Conservation (phyloP, 2,113 vertebrate species). For the Eulacestoma nigropectus region DNA sequence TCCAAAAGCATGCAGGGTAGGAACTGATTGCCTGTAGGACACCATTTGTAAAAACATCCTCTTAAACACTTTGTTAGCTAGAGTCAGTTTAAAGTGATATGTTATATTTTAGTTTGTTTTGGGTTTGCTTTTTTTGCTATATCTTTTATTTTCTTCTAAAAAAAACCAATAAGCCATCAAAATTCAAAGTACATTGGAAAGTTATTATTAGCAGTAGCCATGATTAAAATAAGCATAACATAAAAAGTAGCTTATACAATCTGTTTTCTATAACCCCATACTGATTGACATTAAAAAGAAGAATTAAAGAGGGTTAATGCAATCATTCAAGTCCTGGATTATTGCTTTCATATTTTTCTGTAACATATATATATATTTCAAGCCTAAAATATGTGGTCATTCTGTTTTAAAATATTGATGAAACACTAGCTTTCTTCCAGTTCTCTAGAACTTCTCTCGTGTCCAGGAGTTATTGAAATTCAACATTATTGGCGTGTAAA, state of each 20-base stretch:
- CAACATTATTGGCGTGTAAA: neutral
- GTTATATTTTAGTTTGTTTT: neutral
- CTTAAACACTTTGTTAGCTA: neutral
- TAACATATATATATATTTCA: neutral
- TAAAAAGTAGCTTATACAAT: fast-evolving
- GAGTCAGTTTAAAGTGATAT: neutral
- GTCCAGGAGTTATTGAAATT: neutral
- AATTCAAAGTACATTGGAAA: neutral
- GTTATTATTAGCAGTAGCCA: neutral
- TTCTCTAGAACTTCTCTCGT: neutral
- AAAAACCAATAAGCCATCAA: neutral
- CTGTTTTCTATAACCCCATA: neutral
- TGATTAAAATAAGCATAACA: neutral
- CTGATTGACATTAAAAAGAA: neutral
- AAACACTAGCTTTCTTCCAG: neutral
- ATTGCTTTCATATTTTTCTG: neutral
- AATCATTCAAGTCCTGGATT: neutral
- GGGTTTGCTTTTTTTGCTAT: neutral
- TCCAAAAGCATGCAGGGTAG: neutral
- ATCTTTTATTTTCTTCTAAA: neutral
- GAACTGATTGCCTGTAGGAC: neutral
- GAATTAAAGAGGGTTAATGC: neutral
- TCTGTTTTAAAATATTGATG: neutral
- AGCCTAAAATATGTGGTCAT: neutral
- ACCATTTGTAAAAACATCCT: neutral